Conservation (phyloP, 2,888 invertebrate species). For the Rhimphoctona megacephalus region DNA sequence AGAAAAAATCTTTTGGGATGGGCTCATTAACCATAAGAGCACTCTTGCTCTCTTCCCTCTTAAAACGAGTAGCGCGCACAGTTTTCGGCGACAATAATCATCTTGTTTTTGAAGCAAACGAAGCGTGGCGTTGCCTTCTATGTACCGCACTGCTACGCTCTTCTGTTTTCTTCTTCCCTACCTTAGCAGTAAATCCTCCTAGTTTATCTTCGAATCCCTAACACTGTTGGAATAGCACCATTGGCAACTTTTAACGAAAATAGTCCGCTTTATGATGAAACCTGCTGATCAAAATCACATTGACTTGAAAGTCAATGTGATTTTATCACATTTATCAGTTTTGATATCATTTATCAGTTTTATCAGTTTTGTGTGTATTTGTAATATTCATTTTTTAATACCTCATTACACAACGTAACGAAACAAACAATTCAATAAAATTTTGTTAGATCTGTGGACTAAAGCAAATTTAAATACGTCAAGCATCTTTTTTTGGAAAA, state of each 20-base stretch:
- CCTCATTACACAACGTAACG: background rate
- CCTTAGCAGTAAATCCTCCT: constrained; percentile 31
- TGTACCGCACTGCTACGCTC: background rate
- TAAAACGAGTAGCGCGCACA: constrained; percentile 42
- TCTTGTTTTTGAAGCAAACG: constrained; percentile 65
- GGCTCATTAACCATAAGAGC: constrained; percentile 62
- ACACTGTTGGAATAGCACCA: background rate
- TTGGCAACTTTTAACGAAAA: constrained; percentile 7
- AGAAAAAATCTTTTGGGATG: constrained; percentile 52
- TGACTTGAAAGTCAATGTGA: too few species aligned
- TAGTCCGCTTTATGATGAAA: background rate
- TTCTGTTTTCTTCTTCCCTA: constrained; percentile 40
- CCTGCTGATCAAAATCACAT: background rate
- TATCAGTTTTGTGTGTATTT: background rate
- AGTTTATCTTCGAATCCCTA: constrained; percentile 7
- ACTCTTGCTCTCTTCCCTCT: constrained; percentile 33
- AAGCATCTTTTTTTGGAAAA: background rate
- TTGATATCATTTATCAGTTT: background rate
- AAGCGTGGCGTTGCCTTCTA: constrained; percentile 44
- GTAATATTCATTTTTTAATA: background rate
- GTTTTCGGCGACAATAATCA: constrained; percentile 68
- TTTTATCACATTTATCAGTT: too few species aligned
- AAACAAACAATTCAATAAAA: background rate
- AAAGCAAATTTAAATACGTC: background rate
- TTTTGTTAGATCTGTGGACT: too few species aligned